phyloP scores from a whole-genome alignment of 2,797 vertebrate species.

The Chaenodraco wilsoni region DNA sequence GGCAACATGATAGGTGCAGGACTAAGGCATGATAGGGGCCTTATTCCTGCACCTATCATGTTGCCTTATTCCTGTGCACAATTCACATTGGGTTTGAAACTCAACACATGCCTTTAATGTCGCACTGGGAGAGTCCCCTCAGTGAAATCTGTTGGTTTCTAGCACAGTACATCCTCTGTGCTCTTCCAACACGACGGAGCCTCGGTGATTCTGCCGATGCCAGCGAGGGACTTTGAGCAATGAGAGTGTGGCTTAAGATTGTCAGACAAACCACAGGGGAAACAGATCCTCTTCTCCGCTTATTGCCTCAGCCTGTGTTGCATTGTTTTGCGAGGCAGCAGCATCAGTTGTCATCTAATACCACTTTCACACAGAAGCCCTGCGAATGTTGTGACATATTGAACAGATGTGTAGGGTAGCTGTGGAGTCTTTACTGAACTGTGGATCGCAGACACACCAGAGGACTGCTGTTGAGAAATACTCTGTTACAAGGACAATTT shows the following conservation, averaged over 20 bases:
- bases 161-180: constrained; percentile 38
- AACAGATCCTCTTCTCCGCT: constrained; percentile 63
- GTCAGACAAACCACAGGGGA: constrained; percentile 68
- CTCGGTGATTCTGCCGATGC: constrained; percentile 53
- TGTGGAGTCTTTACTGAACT: constrained; percentile 36
- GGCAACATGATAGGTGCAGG: too few relatives aligned
- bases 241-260: constrained; percentile 66
- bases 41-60: too few relatives aligned
- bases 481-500: constrained; percentile 16
- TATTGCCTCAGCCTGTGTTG: constrained; percentile 64
- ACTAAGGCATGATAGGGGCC: too few relatives aligned
- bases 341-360: constrained; percentile 53
- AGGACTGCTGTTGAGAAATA: constrained; percentile 11
- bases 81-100: constrained; percentile 16
- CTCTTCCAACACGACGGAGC: constrained; percentile 57
- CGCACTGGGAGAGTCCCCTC: constrained; percentile 21
- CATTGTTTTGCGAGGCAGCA: constrained; percentile 54
- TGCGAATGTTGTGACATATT: constrained; percentile 43
- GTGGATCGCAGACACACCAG: constrained; percentile 46
- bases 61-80: background rate
- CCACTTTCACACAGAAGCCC: constrained; percentile 45
- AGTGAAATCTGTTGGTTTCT: constrained; percentile 39
- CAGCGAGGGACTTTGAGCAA: constrained; percentile 67
- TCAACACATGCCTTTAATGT: constrained; percentile 9
- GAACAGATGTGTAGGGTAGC: constrained; percentile 43